phyloP scores from a whole-genome alignment of 2,797 vertebrate genomes.

The Lepilemur ruficaudatus region DNA sequence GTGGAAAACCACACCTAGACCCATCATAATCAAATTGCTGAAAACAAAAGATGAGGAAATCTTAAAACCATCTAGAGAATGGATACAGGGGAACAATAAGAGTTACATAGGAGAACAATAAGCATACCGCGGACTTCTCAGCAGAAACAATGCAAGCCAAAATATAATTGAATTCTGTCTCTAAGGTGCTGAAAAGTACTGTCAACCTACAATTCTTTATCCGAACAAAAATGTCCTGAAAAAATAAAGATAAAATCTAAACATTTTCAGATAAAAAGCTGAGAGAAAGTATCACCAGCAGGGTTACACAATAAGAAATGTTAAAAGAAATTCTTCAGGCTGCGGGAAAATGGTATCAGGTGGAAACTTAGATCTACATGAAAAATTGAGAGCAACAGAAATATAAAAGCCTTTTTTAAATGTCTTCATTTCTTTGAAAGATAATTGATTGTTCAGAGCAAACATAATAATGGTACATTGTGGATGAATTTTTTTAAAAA shows the following conservation, averaged over 20 bases:
- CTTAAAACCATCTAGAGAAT: neutral
- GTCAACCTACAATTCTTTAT: neutral
- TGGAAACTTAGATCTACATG: neutral
- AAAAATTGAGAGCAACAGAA: neutral
- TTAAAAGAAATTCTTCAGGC: conserved; percentile 5
- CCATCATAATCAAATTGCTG: neutral
- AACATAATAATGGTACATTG: neutral
- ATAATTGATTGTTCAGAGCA: neutral
- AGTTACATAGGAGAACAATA: neutral
- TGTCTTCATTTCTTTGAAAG: conserved; percentile 11
- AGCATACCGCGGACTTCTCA: neutral
- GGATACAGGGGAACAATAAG: neutral
- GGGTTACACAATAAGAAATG: neutral
- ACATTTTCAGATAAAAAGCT: conserved; percentile 1
- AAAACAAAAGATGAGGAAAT: neutral
- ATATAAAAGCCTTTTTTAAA: neutral
- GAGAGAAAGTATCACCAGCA: neutral
- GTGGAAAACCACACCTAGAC: neutral
- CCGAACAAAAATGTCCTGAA: neutral
- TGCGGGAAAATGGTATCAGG: neutral
- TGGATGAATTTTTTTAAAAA: neutral
- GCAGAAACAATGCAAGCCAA: neutral
- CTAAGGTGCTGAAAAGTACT: neutral
- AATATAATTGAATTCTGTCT: neutral
- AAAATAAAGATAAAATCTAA: neutral